phyloP scores from a whole-genome alignment of 2,113 vertebrate species.

The Bubo bubo region DNA sequence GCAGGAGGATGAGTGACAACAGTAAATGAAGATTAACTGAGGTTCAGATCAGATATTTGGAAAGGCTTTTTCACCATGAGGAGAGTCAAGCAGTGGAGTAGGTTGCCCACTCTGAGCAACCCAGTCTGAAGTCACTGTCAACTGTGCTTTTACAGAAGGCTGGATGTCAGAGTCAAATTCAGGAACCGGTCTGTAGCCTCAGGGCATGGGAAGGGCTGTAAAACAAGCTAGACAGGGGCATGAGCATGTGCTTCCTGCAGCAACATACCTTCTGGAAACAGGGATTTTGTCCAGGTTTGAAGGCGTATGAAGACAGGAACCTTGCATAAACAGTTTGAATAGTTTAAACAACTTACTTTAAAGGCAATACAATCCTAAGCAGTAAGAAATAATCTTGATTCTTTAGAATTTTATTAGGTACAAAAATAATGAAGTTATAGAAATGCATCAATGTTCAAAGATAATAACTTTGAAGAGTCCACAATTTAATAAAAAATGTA shows the following conservation, averaged over 20 bases:
- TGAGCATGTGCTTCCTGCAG: neutral
- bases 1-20: neutral
- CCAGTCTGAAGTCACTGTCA: neutral
- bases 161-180: neutral
- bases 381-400: neutral
- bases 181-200: neutral
- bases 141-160: neutral
- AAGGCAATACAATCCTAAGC: neutral
- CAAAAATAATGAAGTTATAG: slow-evolving; percentile 31
- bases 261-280: neutral
- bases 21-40: neutral
- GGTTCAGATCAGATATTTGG: neutral
- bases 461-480: slow-evolving; percentile 8
- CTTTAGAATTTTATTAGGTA: slow-evolving; percentile 33
- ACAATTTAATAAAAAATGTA: slow-evolving; percentile 36
- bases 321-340: neutral
- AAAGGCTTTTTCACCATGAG: neutral
- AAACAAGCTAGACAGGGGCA: neutral
- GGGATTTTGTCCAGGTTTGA: neutral
- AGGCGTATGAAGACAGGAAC: neutral
- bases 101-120: neutral
- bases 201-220: neutral
- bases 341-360: neutral
- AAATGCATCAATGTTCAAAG: neutral
- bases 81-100: neutral